Evolutionary conservation across 2,888 invertebrate genomes (phyloP).

Genomic region (Elgonia sp.): DNA sequence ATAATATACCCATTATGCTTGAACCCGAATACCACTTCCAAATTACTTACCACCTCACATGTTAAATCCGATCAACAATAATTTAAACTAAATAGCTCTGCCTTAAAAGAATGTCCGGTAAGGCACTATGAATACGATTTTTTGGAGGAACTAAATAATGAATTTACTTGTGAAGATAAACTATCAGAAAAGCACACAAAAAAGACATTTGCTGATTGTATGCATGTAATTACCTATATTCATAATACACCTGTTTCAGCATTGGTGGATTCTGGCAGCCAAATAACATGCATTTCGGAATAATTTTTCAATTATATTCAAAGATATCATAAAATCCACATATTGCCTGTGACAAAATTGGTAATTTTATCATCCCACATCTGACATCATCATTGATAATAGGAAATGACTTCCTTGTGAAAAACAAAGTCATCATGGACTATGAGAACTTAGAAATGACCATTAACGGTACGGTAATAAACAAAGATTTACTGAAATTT

Average conservation of each 20-base stretch:
- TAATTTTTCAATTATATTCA: slow-evolving; percentile 21
- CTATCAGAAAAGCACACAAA: neutral
- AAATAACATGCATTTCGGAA: slow-evolving; percentile 31
- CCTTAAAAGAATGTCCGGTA: slow-evolving; percentile 48
- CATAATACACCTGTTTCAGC: slow-evolving; percentile 4
- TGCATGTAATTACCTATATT: slow-evolving; percentile 18
- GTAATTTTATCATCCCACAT: slow-evolving; percentile 32
- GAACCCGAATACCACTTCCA: slow-evolving; percentile 46
- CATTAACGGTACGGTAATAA: neutral
- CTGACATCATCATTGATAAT: slow-evolving; percentile 13
- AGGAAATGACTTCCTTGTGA: slow-evolving; percentile 22
- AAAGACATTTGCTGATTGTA: slow-evolving; percentile 20
- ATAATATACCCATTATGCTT: too few relatives aligned
- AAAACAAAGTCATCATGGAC: slow-evolving; percentile 18
- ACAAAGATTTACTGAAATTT: neutral
- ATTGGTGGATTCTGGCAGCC: slow-evolving; percentile 25
- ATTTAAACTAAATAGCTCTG: slow-evolving; percentile 45
- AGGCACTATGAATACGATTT: slow-evolving; percentile 51
- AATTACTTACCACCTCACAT: too few relatives aligned
- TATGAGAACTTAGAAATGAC: neutral
- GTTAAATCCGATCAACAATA: neutral
- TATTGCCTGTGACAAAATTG: slow-evolving; percentile 35
- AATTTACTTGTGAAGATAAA: neutral
- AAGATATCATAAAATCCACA: slow-evolving; percentile 15
- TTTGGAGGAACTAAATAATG: slow-evolving; percentile 42